Base-by-base conservation (phyloP, 2,113 vertebrate species). In the Alaudala cheleensis region DNA sequence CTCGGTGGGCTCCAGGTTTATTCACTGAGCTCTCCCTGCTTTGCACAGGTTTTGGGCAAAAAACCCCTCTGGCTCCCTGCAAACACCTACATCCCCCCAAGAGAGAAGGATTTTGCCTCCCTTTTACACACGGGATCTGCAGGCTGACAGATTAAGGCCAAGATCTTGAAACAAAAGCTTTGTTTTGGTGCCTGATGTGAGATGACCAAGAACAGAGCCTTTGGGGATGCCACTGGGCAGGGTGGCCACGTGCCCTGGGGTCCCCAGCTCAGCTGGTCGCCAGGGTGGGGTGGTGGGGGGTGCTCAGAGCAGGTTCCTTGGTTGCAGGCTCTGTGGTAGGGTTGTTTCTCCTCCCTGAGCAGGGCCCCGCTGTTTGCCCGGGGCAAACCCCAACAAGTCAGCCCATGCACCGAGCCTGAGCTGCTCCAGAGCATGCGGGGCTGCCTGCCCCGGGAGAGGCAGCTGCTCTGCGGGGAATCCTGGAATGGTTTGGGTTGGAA, bases 181-280 rank as follows among this genome's bases (percentile, higher is more conserved):
- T 87, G 61, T 79, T 87, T 87, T 8, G 33, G 61, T 67, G 81
- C 65, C 87, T 25, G 24, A n/a, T 0, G 1, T 2, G 11, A 81
- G 23, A 11, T 4, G 51, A 50, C 87, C 92, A 45, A 67, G 70
- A 14, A 64, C 70, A 18, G 29, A 17, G 24, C 17, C 67, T 81
- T 78, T 12, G 60, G 78, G 60, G 51, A 45, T 42, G 69, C 9
- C 1, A 3, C 31, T 1, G 31, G 80, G 61, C 14, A 13, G 26
- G 19, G 28, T 1, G 14, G 15, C 24, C 4, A 5, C 0, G 0
- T 25, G 54, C 13, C 50, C 42, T 0, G 44, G 14, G 51, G 31
- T 44, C 5, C 28, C 58, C 5, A 0, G 45, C 54, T 22, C 54
- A 42, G 29, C 21, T 31, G 49, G 26, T 50, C 3, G 20, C 44